Base-by-base conservation (phyloP, 2,888 invertebrate species). In the Strigamia transsilvanica region DNA sequence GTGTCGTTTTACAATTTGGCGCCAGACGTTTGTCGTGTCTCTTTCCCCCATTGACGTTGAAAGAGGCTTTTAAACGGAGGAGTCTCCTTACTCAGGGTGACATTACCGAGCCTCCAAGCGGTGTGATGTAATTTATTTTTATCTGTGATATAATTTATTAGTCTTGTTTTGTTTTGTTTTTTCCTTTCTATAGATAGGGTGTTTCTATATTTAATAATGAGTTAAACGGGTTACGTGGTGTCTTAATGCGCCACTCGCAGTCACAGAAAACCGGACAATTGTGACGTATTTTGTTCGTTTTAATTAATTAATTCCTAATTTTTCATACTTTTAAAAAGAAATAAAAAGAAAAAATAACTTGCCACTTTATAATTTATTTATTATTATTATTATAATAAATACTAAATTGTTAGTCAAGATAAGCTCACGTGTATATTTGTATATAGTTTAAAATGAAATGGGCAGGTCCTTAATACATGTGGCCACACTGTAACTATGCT, bases 11-110 rank as follows among this genome's bases (percentile, higher is more conserved):
- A 5, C n/a, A 56, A 56, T 56, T 56, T 56, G 56, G 56, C 56
- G 56, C 56, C 56, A 56, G 56, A 56, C 15, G 56, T 56, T 56
- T 56, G 56, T 56, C 46, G 56, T 18, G 56, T 56, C 56, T 56
- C 56, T 56, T 56, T 56, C 56, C 56, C 56, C 18, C 56, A 13
- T 56, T 56, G 56, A 18, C 56, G 56, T 18, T 56, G 56, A 56
- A 56, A 56, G 56, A 56, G 56, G 56, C 56, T 56, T 56, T 56
- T 18, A 56, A 46, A 56, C 21, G 56, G 56, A 56, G 56, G 56
- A n/a, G 56, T 56, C 56, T 56, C 56, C 56, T 56, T 56, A 56
- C 56, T 56, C 56, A 56, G 56, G 56, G 56, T 56, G 56, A 56
- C 56, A 18, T 56, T 56, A 18, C 51, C 56, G 56, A 56, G 56